Conservation (phyloP, 2,888 invertebrate genomes). For the Gastrophysa polygoni region DNA sequence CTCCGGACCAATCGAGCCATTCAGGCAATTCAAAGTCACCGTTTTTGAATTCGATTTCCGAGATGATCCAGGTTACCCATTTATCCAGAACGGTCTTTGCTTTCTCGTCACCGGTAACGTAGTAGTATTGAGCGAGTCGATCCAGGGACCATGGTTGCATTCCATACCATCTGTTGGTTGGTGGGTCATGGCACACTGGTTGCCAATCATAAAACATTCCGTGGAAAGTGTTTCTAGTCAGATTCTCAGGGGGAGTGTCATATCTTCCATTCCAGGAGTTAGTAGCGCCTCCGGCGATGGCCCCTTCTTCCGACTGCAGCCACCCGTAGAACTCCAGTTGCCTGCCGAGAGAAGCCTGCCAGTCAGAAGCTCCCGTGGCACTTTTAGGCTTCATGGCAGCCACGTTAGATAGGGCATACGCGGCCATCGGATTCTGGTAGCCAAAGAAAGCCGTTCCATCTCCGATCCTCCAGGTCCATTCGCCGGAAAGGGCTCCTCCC, state of each 20-base stretch:
- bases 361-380: constrained; percentile 38
- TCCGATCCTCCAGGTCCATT: constrained; percentile 44
- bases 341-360: constrained; percentile 38
- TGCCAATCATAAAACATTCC: constrained; percentile 45
- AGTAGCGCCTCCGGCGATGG: constrained; percentile 43
- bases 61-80: constrained; percentile 41
- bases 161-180: constrained; percentile 45
- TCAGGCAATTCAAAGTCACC: constrained; percentile 36
- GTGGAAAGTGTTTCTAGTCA: constrained; percentile 39
- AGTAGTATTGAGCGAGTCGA: constrained; percentile 43
- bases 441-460: constrained; percentile 42
- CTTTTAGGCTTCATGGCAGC: constrained; percentile 37
- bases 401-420: constrained; percentile 37
- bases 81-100: constrained; percentile 39
- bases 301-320: constrained; percentile 39
- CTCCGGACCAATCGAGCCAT: constrained; percentile 35
- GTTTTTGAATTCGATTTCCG: constrained; percentile 30
- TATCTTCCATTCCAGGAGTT: constrained; percentile 43
- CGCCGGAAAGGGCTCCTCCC: constrained; percentile 39
- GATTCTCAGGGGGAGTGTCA: constrained; percentile 37
- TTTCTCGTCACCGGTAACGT: constrained; percentile 35
- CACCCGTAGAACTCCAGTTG: constrained; percentile 42
- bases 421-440: constrained; percentile 43
- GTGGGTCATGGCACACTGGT: constrained; percentile 43
- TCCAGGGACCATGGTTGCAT: constrained; percentile 44